Evolutionary conservation across 2,113 vertebrate species (phyloP).

Genomic region (Plecturocebus donacophilus): DNA sequence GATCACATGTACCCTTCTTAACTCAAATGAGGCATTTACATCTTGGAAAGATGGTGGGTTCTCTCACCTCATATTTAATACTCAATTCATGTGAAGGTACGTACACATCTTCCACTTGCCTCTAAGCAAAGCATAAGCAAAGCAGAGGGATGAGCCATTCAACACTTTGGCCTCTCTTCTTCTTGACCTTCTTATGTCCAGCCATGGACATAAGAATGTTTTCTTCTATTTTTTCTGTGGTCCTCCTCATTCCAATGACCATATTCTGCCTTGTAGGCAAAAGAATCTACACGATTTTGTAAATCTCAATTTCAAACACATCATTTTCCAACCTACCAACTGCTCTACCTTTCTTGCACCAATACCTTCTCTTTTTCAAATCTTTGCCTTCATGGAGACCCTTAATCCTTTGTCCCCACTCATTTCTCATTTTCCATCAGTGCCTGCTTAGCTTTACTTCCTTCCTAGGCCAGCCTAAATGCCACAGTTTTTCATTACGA

Average conservation of each 20-base stretch:
- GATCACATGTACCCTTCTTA: not conserved
- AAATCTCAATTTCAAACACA: not conserved
- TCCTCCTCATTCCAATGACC: not conserved
- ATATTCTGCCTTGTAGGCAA: not conserved
- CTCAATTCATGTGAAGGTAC: not conserved
- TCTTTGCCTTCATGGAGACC: not conserved
- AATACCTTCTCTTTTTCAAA: not conserved
- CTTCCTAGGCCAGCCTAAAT: not conserved
- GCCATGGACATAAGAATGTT: not conserved
- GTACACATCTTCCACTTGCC: not conserved
- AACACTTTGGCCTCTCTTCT: not conserved
- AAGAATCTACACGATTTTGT: not conserved
- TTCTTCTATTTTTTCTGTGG: not conserved
- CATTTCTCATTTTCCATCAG: not conserved
- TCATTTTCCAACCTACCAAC: not conserved
- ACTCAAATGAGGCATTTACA: not conserved
- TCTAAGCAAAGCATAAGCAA: not conserved
- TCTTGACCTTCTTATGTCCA: not conserved
- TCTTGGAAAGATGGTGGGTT: not conserved
- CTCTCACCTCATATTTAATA: too few relatives aligned
- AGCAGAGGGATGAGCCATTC: not conserved
- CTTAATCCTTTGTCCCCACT: not conserved
- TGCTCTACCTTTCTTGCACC: not conserved
- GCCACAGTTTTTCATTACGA: not conserved
- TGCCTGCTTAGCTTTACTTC: not conserved